These are phyloP conservation scores for Oxycera nigricornis DNA, from an alignment of 2,888 invertebrate species.

Conservation along the genomic window DNA sequence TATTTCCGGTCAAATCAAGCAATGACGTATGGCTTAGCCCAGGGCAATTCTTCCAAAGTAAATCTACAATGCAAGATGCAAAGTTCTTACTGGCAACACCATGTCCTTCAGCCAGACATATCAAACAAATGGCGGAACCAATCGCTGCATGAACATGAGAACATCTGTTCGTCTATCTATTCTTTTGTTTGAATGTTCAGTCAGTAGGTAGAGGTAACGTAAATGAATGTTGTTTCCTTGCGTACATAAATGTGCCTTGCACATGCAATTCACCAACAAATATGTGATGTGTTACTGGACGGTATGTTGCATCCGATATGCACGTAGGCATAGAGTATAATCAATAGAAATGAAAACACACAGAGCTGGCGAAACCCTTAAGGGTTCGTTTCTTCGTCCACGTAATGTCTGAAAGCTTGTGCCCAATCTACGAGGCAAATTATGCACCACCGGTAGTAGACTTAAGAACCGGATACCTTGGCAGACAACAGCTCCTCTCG, in stretches of 20 bases:
- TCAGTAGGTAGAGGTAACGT: background rate
- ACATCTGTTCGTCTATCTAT: constrained; percentile 30
- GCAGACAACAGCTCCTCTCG: constrained; percentile 18
- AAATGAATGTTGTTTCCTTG: background rate
- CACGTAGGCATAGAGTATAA: background rate
- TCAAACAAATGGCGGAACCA: constrained; percentile 18
- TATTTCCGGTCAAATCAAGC: too few species aligned
- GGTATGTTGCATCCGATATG: background rate
- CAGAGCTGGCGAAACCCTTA: constrained; percentile 1
- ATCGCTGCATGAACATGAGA: constrained; percentile 11
- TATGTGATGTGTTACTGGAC: background rate
- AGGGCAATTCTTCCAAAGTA: too few species aligned
- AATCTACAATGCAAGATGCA: too few species aligned
- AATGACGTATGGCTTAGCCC: too few species aligned
- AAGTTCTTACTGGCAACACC: background rate
- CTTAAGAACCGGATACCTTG: constrained; percentile 29
- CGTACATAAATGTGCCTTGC: background rate
- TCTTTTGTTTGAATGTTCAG: constrained; percentile 8
- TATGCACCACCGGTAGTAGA: constrained; percentile 30
- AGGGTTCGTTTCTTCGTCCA: constrained; percentile 16
- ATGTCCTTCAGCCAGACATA: background rate
- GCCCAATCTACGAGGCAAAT: constrained; percentile 1
- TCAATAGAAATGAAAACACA: constrained; percentile 11
- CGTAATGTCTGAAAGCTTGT: background rate
- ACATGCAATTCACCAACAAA: background rate